A percentile compares a stretch with the other conserved stretches of the same genome.
Evolutionary conservation across 2,797 vertebrate genomes (phyloP).

Genomic region (Sphenodon punctatus): DNA sequence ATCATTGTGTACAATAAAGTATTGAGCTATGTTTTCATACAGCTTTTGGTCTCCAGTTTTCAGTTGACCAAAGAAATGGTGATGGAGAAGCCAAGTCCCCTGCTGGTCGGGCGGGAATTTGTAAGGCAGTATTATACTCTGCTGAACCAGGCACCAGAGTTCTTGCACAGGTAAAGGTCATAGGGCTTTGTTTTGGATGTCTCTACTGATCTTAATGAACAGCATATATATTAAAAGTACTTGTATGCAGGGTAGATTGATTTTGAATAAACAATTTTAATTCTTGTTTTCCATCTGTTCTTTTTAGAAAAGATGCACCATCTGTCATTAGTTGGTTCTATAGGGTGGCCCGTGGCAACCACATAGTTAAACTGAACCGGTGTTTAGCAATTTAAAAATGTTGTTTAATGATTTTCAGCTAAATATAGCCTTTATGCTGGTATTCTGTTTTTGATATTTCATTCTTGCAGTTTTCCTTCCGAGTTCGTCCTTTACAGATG

Average conservation of each 20-base stretch:
- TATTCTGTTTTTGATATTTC: too few relatives aligned
- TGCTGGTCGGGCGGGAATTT: slow-evolving; percentile 99
- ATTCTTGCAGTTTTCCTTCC: too few relatives aligned
- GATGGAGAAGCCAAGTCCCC: slow-evolving; percentile 99
- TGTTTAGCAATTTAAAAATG: too few relatives aligned
- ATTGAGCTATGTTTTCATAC: neutral
- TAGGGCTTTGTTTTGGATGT: neutral
- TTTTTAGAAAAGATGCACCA: too few relatives aligned
- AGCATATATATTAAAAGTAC: neutral
- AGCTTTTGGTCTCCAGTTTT: slow-evolving; percentile 75
- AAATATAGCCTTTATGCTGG: too few relatives aligned
- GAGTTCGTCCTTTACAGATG: too few relatives aligned
- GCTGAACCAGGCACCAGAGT: slow-evolving; percentile 97
- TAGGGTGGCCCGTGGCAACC: too few relatives aligned
- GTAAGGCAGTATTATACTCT: slow-evolving; percentile 99
- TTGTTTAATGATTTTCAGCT: too few relatives aligned
- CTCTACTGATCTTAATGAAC: neutral
- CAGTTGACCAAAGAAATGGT: slow-evolving; percentile 99
- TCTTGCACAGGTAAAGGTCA: slow-evolving; percentile 88
- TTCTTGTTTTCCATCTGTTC: too few relatives aligned
- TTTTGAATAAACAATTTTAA: neutral
- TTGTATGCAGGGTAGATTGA: neutral
- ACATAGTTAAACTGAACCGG: too few relatives aligned
- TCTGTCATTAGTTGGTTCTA: too few relatives aligned
- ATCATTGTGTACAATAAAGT: neutral